Evolutionary conservation across 1,140 invertebrate genomes (phyloP).

Genomic region (honey bee (Apis mellifera)): DNA sequence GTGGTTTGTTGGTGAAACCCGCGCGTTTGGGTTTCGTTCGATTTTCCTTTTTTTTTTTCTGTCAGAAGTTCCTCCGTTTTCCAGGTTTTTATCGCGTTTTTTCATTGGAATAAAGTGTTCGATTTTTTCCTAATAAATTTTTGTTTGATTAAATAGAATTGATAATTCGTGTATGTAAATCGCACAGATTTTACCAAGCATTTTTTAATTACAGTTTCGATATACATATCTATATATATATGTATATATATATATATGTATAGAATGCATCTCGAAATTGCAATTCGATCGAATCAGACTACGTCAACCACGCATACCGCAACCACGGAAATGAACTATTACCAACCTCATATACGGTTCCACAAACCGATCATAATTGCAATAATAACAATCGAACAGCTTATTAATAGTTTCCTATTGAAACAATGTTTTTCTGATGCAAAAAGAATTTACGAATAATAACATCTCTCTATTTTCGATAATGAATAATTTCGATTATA

Average conservation of each 20-base stretch:
- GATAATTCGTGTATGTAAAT: no score
- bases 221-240: no score
- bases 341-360: neutral
- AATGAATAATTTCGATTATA: no score
- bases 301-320: conserved; percentile 5
- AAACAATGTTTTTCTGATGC: neutral
- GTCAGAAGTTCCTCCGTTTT: no score
- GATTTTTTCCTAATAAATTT: no score
- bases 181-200: neutral
- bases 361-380: neutral
- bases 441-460: neutral
- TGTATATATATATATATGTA: no score
- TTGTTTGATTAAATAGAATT: no score
- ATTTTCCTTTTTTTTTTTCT: neutral
- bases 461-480: no score
- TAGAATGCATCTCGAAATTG: conserved; percentile 25
- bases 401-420: neutral
- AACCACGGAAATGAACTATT: conserved; percentile 40
- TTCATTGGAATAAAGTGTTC: no score
- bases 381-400: neutral
- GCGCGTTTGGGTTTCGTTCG: neutral
- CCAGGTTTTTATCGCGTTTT: no score
- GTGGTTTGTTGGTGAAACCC: neutral
- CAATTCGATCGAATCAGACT: conserved; percentile 39
- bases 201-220: neutral